Evolutionary conservation across 2,888 invertebrate genomes (phyloP).

Genomic region (Cataglyphis rosenhaueri): DNA sequence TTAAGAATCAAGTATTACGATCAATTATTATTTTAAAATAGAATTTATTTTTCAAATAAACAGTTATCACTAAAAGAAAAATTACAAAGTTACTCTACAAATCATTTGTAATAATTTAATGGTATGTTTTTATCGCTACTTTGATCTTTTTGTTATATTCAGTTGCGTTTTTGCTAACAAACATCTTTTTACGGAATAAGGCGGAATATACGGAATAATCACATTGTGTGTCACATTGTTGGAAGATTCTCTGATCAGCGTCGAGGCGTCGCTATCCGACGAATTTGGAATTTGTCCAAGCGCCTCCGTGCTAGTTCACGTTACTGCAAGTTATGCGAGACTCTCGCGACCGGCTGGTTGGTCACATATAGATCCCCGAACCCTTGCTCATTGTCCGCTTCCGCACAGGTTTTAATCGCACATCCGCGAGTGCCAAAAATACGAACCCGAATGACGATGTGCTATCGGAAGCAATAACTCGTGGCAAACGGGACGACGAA

Average conservation of each 20-base stretch:
- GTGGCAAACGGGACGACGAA: constrained; percentile 41
- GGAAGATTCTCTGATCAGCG: constrained; percentile 60
- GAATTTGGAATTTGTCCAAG: constrained; percentile 75
- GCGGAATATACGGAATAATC: background rate
- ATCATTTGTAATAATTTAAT: background rate
- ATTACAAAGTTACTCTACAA: background rate
- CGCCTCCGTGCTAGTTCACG: constrained; percentile 42
- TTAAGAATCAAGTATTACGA: background rate
- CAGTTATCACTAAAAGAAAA: background rate
- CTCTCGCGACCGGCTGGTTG: constrained; percentile 67
- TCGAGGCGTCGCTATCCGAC: constrained; percentile 76
- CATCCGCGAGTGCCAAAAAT: constrained; percentile 67
- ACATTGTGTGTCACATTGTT: background rate
- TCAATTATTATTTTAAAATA: background rate
- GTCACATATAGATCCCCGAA: constrained; percentile 66
- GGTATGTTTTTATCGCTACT: background rate
- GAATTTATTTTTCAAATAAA: background rate
- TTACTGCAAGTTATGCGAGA: constrained; percentile 75
- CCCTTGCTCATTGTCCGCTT: constrained; percentile 64
- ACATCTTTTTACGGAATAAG: background rate
- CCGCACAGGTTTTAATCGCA: constrained; percentile 64
- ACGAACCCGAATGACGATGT: constrained; percentile 68
- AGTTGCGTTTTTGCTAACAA: background rate
- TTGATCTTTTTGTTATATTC: background rate
- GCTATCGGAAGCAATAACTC: constrained; percentile 74